These are phyloP conservation scores for Neodiprion fabricii DNA, from an alignment of 1,140 invertebrate genomes.

Conservation along the genomic window DNA sequence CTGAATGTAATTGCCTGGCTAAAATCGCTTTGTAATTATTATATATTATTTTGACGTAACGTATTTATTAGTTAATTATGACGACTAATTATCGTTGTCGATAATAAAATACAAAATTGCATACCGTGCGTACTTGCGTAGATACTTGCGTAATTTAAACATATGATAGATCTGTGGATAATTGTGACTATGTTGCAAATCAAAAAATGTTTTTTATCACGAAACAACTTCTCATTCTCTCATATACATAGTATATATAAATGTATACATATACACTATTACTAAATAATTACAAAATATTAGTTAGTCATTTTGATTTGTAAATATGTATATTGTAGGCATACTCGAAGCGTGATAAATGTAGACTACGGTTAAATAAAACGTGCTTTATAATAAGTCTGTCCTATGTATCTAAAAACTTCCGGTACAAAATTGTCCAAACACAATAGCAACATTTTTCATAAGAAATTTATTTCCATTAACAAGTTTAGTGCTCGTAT, in stretches of 20 bases:
- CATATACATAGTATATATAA: neutral
- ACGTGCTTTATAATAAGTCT: constrained; percentile 37
- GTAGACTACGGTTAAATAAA: constrained; percentile 45
- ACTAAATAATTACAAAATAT: neutral
- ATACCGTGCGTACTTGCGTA: too few species aligned
- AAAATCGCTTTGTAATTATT: neutral
- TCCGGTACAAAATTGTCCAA: too few species aligned
- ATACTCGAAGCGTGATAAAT: constrained; percentile 45
- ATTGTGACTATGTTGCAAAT: too few species aligned
- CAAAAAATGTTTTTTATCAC: too few species aligned
- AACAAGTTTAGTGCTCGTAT: too few species aligned
- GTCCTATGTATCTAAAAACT: too few species aligned
- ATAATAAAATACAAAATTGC: neutral
- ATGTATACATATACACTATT: neutral
- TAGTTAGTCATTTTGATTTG: constrained; percentile 38
- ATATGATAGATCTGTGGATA: too few species aligned
- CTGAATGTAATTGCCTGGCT: neutral
- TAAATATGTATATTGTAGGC: constrained; percentile 51
- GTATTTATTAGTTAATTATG: neutral
- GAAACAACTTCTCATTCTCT: too few species aligned
- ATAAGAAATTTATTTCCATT: too few species aligned
- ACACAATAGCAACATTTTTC: too few species aligned
- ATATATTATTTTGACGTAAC: neutral
- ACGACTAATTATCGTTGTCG: neutral
- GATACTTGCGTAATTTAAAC: too few species aligned